Evolutionary conservation across 2,113 vertebrate species (phyloP).

Genomic region (Xenopus laevis): DNA sequence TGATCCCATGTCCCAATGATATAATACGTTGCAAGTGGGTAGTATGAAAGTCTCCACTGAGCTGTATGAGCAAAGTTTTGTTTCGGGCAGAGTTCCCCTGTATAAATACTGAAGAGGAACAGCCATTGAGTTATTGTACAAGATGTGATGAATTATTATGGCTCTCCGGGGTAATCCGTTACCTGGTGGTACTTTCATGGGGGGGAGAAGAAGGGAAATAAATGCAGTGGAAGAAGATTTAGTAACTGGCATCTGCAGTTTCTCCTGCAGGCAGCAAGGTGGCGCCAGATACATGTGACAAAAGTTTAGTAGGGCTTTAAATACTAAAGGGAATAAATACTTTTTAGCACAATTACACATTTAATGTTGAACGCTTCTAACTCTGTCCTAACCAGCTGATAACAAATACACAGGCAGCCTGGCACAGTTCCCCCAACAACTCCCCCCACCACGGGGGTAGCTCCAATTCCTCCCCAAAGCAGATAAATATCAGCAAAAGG

Average conservation of each 20-base stretch:
- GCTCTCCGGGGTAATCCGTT: background rate
- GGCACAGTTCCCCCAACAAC: background rate
- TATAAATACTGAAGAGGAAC: too few relatives aligned
- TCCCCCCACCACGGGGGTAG: too few relatives aligned
- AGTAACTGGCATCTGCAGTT: background rate
- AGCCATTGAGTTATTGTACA: too few relatives aligned
- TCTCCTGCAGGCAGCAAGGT: slow-evolving; percentile 14
- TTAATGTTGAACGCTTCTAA: background rate
- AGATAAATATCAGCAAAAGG: background rate
- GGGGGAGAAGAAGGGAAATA: background rate
- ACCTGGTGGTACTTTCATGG: background rate
- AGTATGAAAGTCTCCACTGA: too few relatives aligned
- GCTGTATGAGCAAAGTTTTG: too few relatives aligned
- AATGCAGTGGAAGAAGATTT: background rate
- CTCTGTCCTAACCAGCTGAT: background rate
- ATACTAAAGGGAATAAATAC: background rate
- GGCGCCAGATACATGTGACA: slow-evolving; percentile 36
- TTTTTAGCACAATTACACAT: background rate
- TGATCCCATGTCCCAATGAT: too few relatives aligned
- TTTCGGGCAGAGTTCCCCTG: too few relatives aligned
- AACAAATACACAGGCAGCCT: background rate
- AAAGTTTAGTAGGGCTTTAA: background rate
- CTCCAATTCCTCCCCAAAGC: too few relatives aligned
- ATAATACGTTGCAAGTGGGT: too few relatives aligned
- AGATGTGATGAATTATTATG: too few relatives aligned